These are phyloP conservation scores for Ciconia stormi DNA, from an alignment of 2,113 vertebrate species.

Conservation along the genomic window DNA sequence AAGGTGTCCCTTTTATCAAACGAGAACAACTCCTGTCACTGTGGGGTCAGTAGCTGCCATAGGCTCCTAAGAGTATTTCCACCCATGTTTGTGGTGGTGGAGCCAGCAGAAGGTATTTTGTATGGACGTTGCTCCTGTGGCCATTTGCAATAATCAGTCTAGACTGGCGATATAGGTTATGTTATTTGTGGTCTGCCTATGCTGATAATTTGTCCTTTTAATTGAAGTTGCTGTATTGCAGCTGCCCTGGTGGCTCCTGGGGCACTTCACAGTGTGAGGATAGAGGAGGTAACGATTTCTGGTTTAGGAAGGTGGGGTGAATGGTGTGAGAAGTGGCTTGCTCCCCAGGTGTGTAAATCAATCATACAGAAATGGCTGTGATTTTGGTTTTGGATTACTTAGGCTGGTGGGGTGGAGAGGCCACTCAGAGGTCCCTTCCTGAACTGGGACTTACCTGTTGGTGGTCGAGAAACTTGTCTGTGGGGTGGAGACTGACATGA, in stretches of 20 bases:
- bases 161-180: background rate
- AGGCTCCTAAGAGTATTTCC: background rate
- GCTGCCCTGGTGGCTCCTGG: background rate
- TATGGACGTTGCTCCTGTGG: background rate
- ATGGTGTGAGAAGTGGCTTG: fast-evolving
- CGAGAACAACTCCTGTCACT: background rate
- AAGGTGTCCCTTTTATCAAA: background rate
- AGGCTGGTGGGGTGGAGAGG: background rate
- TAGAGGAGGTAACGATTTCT: background rate
- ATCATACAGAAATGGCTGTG: background rate
- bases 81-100: background rate
- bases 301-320: background rate
- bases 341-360: background rate
- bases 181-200: background rate
- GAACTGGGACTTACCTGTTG: background rate
- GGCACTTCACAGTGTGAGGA: background rate
- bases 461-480: background rate
- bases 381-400: background rate
- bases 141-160: background rate
- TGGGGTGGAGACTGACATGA: background rate
- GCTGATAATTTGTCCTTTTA: background rate
- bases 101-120: background rate
- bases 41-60: background rate
- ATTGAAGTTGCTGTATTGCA: background rate
- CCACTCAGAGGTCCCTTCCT: background rate